Evolutionary conservation across 2,113 vertebrate species (phyloP).

Genomic region (Polypterus bichir): DNA sequence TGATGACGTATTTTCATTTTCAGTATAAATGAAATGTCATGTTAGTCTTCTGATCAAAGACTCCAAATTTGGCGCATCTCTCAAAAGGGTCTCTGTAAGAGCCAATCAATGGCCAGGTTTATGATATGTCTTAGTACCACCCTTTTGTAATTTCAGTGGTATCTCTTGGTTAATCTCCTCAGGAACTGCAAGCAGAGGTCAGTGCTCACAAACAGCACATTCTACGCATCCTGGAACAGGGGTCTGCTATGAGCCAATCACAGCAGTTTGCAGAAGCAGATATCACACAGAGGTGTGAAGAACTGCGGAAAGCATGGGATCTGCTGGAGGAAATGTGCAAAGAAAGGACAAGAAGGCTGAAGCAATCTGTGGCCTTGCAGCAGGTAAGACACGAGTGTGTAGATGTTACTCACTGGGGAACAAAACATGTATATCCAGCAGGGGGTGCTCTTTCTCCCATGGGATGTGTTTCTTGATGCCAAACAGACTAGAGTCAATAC

Average conservation of each 20-base stretch:
- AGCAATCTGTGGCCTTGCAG: slow-evolving; percentile 51
- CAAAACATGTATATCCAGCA: too few relatives aligned
- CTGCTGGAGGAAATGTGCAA: slow-evolving; percentile 58
- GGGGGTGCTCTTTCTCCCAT: too few relatives aligned
- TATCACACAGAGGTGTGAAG: slow-evolving; percentile 45
- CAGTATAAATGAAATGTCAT: too few relatives aligned
- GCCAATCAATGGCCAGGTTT: too few relatives aligned
- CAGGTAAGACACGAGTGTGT: slow-evolving; percentile 44
- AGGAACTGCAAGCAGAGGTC: slow-evolving; percentile 65
- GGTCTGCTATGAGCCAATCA: slow-evolving; percentile 35
- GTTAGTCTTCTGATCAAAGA: too few relatives aligned
- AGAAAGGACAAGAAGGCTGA: slow-evolving; percentile 45
- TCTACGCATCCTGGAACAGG: slow-evolving; percentile 51
- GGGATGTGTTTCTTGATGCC: too few relatives aligned
- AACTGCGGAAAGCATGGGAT: slow-evolving; percentile 55
- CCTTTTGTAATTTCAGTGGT: background rate
- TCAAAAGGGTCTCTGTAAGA: too few relatives aligned
- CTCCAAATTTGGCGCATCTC: too few relatives aligned
- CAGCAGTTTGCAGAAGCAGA: slow-evolving; percentile 42
- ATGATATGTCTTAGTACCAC: too few relatives aligned
- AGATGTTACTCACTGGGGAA: too few relatives aligned
- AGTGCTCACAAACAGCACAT: slow-evolving; percentile 57
- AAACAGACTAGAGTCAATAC: too few relatives aligned
- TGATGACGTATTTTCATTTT: too few relatives aligned
- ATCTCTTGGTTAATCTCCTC: background rate